Percentiles rank a stretch among this genome's conserved stretches.
Evolutionary conservation across 2,797 vertebrate genomes (phyloP).

Genomic region (Galaxias olidus): DNA sequence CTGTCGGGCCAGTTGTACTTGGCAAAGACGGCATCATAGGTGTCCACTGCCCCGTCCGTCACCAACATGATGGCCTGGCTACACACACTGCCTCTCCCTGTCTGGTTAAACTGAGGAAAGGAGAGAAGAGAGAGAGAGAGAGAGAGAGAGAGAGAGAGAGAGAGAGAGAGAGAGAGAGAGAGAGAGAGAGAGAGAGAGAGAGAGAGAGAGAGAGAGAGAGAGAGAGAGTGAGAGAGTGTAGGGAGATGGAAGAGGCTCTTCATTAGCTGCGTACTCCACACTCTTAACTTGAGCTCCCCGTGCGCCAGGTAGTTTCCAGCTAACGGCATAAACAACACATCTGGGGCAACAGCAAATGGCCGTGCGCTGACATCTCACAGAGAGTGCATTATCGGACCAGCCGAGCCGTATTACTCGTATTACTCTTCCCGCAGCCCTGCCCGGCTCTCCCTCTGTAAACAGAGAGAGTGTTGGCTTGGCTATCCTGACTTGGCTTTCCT

Average conservation of each 20-base stretch:
- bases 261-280: too few species aligned
- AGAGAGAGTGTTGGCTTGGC: too few species aligned
- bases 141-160: conserved; percentile 12
- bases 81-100: conserved; percentile 94
- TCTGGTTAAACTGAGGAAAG: conserved; percentile 88
- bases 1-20: conserved; percentile 97
- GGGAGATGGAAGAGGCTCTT: too few species aligned
- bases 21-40: conserved; percentile 92
- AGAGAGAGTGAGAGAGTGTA: too few species aligned
- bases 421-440: too few species aligned
- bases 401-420: too few species aligned
- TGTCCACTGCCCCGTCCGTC: conserved; percentile 96
- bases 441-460: too few species aligned
- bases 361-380: neutral
- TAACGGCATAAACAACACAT: too few species aligned
- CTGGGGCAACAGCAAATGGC: too few species aligned
- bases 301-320: too few species aligned
- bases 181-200: neutral
- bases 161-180: conserved; percentile 9
- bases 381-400: neutral
- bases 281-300: too few species aligned
- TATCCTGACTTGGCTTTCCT: too few species aligned
- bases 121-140: neutral
- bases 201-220: neutral
- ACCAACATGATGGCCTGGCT: conserved; percentile 99